A percentile compares a stretch with the other conserved stretches of the same genome.
These are phyloP conservation scores for Lateolabrax maculatus DNA, from an alignment of 2,797 vertebrate genomes.

Conservation along the genomic window DNA sequence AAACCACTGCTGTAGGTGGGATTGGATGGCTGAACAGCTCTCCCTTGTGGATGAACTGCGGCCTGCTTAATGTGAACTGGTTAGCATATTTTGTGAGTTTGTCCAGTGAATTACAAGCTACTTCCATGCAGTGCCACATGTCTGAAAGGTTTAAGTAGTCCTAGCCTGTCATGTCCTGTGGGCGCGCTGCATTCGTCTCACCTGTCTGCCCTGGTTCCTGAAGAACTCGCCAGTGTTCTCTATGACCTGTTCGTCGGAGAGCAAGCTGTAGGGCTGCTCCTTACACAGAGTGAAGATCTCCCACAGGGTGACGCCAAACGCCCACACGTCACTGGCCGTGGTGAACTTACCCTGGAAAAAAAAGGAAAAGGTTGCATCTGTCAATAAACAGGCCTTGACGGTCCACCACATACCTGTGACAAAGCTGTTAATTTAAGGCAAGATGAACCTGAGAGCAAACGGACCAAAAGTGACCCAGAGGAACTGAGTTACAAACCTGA, in stretches of 20 bases:
- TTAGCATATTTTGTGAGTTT: not conserved
- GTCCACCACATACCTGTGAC: no score
- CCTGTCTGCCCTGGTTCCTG: constrained; percentile 96
- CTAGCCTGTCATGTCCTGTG: not conserved
- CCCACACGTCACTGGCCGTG: constrained; percentile 97
- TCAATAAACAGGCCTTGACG: constrained; percentile 1
- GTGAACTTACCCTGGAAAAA: constrained; percentile 95
- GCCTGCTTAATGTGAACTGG: not conserved
- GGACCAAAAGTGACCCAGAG: no score
- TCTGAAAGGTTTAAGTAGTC: not conserved
- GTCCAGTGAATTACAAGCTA: no score
- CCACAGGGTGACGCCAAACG: constrained; percentile 96
- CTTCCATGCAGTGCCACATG: no score
- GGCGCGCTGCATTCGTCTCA: constrained; percentile 60
- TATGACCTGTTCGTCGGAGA: constrained; percentile 97
- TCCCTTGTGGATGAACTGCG: not conserved
- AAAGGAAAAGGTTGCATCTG: not conserved
- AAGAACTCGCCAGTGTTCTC: constrained; percentile 99
- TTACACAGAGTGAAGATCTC: constrained; percentile 95
- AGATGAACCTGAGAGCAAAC: no score
- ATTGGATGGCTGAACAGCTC: not conserved
- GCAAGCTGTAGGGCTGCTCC: constrained; percentile 95
- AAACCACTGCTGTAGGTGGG: not conserved
- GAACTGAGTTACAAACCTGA: no score
- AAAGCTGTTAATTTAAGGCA: no score